These are phyloP conservation scores for Pantherophis guttatus DNA, from an alignment of 2,113 vertebrate species.

Conservation along the genomic window DNA sequence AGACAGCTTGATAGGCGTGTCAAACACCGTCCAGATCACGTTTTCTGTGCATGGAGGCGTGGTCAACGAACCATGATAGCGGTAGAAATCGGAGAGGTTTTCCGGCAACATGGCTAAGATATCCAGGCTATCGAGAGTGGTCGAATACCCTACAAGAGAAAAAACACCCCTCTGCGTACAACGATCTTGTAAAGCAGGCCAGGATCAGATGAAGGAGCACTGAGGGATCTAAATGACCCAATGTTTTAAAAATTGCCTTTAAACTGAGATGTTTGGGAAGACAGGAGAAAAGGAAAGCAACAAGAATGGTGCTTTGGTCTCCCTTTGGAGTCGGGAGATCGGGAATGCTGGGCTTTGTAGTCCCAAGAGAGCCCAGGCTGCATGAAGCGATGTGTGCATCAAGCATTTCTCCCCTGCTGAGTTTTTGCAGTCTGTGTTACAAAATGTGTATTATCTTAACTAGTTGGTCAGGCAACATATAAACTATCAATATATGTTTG, in stretches of 20 bases:
- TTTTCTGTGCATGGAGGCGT: slow-evolving; percentile 87
- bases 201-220: not conserved
- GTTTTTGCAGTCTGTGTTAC: too few relatives aligned
- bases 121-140: slow-evolving; percentile 70
- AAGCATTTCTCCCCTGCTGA: not conserved
- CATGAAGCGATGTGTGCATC: not conserved
- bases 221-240: not conserved
- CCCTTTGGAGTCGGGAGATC: not conserved
- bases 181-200: not conserved
- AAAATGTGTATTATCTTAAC: too few relatives aligned
- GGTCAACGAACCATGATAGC: slow-evolving; percentile 85
- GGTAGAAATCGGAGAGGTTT: slow-evolving; percentile 81
- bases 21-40: slow-evolving; percentile 85
- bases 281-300: not conserved
- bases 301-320: not conserved
- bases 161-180: not conserved
- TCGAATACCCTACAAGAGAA: slow-evolving; percentile 73
- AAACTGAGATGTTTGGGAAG: not conserved
- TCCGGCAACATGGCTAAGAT: slow-evolving; percentile 84
- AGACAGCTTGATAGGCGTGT: slow-evolving; percentile 79
- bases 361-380: not conserved
- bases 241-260: not conserved
- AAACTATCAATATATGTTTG: too few relatives aligned
- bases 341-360: not conserved
- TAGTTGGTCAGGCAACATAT: too few relatives aligned